A percentile compares a stretch with the other conserved stretches of the same genome.
These are phyloP conservation scores for Orientallactaga sibirica DNA, from an alignment of 2,797 vertebrate genomes.

Conservation along the genomic window DNA sequence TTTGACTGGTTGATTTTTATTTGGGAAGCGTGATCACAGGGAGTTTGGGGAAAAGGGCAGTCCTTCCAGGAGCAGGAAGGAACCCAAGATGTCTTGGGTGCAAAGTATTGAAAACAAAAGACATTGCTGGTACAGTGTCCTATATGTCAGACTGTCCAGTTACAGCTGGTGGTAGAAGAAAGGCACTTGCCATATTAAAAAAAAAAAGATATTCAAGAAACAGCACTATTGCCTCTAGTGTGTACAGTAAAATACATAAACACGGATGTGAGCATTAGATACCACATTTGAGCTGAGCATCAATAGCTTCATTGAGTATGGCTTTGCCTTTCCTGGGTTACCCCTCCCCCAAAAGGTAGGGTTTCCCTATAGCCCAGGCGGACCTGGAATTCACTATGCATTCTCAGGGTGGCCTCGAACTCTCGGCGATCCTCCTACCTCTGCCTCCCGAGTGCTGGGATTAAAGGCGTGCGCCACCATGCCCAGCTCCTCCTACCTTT, in stretches of 20 bases:
- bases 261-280: background rate
- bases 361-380: no score
- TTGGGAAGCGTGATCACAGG: no score
- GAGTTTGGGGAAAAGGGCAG: background rate
- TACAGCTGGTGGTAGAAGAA: background rate
- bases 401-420: no score
- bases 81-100: background rate
- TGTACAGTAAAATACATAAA: background rate
- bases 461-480: no score
- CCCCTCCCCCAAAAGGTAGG: no score
- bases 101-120: background rate
- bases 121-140: fast-evolving
- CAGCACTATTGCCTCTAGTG: background rate
- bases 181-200: background rate
- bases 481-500: no score
- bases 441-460: no score
- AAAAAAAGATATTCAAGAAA: background rate
- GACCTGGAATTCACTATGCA: no score
- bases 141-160: background rate
- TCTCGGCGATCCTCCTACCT: no score
- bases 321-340: background rate
- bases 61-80: background rate
- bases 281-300: background rate
- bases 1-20: background rate
- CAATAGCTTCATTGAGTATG: background rate